phyloP scores from a whole-genome alignment of 2,113 vertebrate genomes.

The Indri indri region DNA sequence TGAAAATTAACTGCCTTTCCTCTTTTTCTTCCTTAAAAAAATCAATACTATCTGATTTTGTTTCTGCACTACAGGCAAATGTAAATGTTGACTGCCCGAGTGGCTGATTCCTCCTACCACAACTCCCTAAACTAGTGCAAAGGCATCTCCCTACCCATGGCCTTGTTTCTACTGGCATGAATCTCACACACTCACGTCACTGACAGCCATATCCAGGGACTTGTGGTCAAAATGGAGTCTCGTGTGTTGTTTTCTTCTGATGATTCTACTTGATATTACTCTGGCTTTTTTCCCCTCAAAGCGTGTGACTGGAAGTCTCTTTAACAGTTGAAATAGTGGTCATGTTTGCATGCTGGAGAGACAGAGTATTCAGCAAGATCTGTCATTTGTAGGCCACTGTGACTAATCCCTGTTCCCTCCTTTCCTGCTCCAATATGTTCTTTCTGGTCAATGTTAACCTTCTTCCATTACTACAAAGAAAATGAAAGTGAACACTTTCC shows the following conservation, averaged over 20 bases:
- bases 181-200: conserved; percentile 43
- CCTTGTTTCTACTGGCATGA: conserved; percentile 54
- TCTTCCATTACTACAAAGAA: background rate
- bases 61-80: background rate
- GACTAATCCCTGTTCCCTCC: background rate
- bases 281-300: background rate
- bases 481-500: background rate
- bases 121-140: background rate
- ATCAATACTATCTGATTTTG: background rate
- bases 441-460: background rate
- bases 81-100: background rate
- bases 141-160: background rate
- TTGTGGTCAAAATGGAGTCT: conserved; percentile 62
- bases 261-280: background rate
- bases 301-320: conserved; percentile 51
- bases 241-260: conserved; percentile 14
- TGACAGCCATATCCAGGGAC: conserved; percentile 44
- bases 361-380: background rate
- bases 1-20: background rate
- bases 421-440: background rate
- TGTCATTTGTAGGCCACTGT: background rate
- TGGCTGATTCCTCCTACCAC: background rate
- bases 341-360: background rate
- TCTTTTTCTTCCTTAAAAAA: background rate
- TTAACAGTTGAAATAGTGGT: conserved; percentile 15